phyloP scores from a whole-genome alignment of 2,888 invertebrate species.

The Erynnis tages region DNA sequence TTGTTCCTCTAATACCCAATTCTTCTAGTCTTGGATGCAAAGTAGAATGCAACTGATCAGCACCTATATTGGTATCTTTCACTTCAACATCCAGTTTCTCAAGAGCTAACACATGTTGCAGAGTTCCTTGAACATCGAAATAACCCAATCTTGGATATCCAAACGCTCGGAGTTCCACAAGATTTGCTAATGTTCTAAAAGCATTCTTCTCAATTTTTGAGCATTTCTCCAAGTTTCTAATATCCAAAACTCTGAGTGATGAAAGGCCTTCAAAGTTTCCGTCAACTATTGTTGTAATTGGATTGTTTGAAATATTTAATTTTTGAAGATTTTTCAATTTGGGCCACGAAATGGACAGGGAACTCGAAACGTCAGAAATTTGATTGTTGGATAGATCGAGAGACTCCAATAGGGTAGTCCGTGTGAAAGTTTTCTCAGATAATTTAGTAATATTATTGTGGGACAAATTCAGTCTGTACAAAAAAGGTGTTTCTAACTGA shows the following conservation, averaged over 20 bases:
- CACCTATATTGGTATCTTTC: conserved; percentile 90
- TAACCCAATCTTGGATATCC: conserved; percentile 91
- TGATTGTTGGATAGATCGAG: conserved; percentile 90
- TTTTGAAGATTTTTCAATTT: conserved; percentile 86
- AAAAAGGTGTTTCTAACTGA: conserved; percentile 91
- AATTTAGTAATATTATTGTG: conserved; percentile 86
- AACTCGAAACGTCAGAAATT: conserved; percentile 80
- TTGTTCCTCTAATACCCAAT: conserved; percentile 87
- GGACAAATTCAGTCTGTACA: conserved; percentile 89
- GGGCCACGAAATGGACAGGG: conserved; percentile 85
- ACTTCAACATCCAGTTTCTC: conserved; percentile 92
- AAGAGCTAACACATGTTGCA: conserved; percentile 87
- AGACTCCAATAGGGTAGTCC: conserved; percentile 89
- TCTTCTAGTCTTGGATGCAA: conserved; percentile 89
- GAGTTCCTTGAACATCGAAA: conserved; percentile 91
- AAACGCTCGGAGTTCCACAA: conserved; percentile 86
- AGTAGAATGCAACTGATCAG: conserved; percentile 89
- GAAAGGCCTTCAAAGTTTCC: conserved; percentile 88
- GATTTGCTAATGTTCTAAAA: conserved; percentile 86
- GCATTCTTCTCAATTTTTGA: conserved; percentile 91
- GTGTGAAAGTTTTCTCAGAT: conserved; percentile 85
- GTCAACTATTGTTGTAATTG: conserved; percentile 88
- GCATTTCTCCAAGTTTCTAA: conserved; percentile 85
- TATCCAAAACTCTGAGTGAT: conserved; percentile 83
- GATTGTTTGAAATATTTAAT: conserved; percentile 92